These are phyloP conservation scores for Casuarius casuarius DNA, from an alignment of 2,113 vertebrate genomes.

Conservation along the genomic window DNA sequence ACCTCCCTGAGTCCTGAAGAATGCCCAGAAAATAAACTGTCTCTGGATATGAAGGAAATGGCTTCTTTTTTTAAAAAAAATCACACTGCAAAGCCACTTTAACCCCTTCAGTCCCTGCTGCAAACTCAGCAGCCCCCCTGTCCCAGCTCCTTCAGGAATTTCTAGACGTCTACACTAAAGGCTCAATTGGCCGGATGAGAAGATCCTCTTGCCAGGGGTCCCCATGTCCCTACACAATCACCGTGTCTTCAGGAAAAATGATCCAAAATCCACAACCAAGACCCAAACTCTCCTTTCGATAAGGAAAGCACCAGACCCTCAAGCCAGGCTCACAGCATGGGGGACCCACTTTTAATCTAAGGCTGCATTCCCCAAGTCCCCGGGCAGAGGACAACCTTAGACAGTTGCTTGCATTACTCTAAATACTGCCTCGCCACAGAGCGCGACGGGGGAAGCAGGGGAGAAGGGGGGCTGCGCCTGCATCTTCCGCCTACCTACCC, in stretches of 20 bases:
- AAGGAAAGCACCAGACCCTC: neutral
- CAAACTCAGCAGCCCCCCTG: neutral
- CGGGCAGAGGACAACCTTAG: neutral
- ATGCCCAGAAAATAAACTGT: slow-evolving; percentile 74
- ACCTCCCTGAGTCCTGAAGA: slow-evolving; percentile 70
- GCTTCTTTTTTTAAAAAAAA: neutral
- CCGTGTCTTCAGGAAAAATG: neutral
- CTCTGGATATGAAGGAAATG: slow-evolving; percentile 73
- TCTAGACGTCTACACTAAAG: neutral
- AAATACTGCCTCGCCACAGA: neutral
- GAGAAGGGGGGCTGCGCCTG: neutral
- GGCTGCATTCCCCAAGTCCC: neutral
- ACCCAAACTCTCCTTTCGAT: neutral
- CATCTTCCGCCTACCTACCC: neutral
- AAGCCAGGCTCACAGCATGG: neutral
- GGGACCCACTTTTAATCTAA: neutral
- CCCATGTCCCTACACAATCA: fast-evolving
- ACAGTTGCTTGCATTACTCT: neutral
- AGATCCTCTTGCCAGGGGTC: neutral
- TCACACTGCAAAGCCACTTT: slow-evolving; percentile 4
- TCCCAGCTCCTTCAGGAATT: no score
- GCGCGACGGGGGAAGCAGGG: no score
- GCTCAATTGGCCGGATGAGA: fast-evolving
- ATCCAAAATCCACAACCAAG: neutral
- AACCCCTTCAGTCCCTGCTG: slow-evolving; percentile 24